Evolutionary conservation across 2,113 vertebrate species (phyloP), one percentile per base, ranked within the genome.

Genomic region (Sialia sialis): DNA sequence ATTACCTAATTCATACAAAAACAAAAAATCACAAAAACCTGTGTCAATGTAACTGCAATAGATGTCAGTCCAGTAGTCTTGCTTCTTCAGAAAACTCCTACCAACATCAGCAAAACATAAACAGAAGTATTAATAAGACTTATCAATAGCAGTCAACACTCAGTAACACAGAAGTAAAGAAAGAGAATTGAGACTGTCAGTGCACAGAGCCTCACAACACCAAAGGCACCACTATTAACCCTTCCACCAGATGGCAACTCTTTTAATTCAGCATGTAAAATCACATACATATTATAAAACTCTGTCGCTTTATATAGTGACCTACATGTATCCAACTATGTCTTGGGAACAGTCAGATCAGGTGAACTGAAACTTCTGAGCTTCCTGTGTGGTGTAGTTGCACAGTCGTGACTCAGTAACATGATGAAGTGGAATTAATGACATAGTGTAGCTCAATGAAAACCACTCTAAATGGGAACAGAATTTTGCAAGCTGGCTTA

Each of bases 291-390:
- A 48, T 51, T 80, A 22, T 16, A 62, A 69, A 51, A 48, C 4
- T 55, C 55, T 63, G 52, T 7, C 58, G 23, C 26, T 92, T 78
- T 43, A 81, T 16, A 66, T 46, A 90, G 89, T 96, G 96, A 96
- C 97, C 95, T 97, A 97, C 86, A 96, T 97, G 85, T 55, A 86
- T 75, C 76, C 93, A 89, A 3, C 73, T 23, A 13, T 19, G 73
- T 52, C 66, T 87, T 41, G 15, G 1, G 0, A 92, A 48, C 17
- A 69, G 48, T 70, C 77, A 89, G 22, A 74, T 78, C 90, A 94
- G 90, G 94, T 92, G 80, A 94, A 95, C 44, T 63, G 72, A 94
- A 94, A 87, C 80, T 89, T 95, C 67, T 66, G 73, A 55, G 93
- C 54, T 96, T 97, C 94, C 96, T 94, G 87, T 81, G 84, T 94